Evolutionary conservation across 2,888 invertebrate genomes (phyloP).

Genomic region (Taenaris catops): DNA sequence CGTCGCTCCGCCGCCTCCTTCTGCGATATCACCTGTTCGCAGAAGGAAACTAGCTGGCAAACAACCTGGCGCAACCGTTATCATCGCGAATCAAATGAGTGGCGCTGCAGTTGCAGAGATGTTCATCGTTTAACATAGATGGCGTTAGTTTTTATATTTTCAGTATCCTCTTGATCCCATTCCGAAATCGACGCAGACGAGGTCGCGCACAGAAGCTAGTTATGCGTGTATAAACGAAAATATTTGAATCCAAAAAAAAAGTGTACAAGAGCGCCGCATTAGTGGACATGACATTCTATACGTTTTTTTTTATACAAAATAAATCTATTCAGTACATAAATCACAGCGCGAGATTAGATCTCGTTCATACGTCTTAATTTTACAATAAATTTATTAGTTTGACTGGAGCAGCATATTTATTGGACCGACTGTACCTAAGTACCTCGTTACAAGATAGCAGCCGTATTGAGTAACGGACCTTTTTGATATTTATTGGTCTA

Average conservation of each 20-base stretch:
- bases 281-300: slow-evolving; percentile 35
- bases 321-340: slow-evolving; percentile 68
- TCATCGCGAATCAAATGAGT: too few species aligned
- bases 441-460: slow-evolving; percentile 63
- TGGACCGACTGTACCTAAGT: slow-evolving; percentile 62
- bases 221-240: background rate
- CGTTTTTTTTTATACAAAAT: slow-evolving; percentile 44
- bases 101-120: too few species aligned
- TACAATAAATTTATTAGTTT: slow-evolving; percentile 65
- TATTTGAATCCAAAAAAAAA: slow-evolving; percentile 5
- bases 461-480: slow-evolving; percentile 57
- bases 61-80: too few species aligned
- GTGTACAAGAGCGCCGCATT: slow-evolving; percentile 19
- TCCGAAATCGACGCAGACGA: too few species aligned
- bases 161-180: too few species aligned
- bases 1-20: too few species aligned
- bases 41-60: too few species aligned
- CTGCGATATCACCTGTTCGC: too few species aligned
- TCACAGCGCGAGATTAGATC: slow-evolving; percentile 68
- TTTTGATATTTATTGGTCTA: slow-evolving; percentile 45
- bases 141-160: too few species aligned
- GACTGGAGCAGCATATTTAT: slow-evolving; percentile 48
- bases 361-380: slow-evolving; percentile 70
- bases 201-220: too few species aligned
- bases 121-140: too few species aligned